Evolutionary conservation across 2,797 vertebrate species (phyloP).

Genomic region (Uromys caudimaculatus): DNA sequence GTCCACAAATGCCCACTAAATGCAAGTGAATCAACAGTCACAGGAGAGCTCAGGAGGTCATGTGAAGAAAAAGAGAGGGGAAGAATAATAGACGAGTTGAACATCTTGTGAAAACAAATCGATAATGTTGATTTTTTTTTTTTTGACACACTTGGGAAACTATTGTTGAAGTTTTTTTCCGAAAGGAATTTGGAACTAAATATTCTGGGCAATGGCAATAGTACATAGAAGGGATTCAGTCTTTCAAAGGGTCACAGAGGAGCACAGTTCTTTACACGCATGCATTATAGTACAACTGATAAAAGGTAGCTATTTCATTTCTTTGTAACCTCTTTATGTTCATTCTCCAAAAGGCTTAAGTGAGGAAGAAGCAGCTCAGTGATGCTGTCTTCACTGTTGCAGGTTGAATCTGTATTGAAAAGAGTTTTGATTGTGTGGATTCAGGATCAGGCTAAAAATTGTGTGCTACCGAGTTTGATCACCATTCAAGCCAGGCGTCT

Average conservation of each 20-base stretch:
- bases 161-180: background rate
- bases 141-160: conserved; percentile 10
- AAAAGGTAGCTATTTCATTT: conserved; percentile 48
- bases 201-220: background rate
- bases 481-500: conserved; percentile 63
- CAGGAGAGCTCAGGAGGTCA: background rate
- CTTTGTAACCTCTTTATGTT: conserved; percentile 51
- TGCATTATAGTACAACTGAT: background rate
- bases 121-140: conserved; percentile 31
- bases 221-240: background rate
- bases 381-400: background rate
- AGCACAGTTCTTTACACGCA: conserved; percentile 12
- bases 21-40: background rate
- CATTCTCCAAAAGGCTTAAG: conserved; percentile 11
- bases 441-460: conserved; percentile 49
- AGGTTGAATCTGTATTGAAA: conserved; percentile 38
- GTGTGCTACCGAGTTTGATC: conserved; percentile 67
- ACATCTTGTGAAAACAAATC: conserved; percentile 10
- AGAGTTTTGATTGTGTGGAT: conserved; percentile 59
- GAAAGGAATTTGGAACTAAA: background rate
- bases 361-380: background rate
- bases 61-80: background rate
- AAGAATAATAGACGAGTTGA: background rate
- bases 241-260: background rate
- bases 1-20: background rate